These are phyloP conservation scores for Drosophila nasuta DNA, from an alignment of 1,140 invertebrate species.

Conservation along the genomic window DNA sequence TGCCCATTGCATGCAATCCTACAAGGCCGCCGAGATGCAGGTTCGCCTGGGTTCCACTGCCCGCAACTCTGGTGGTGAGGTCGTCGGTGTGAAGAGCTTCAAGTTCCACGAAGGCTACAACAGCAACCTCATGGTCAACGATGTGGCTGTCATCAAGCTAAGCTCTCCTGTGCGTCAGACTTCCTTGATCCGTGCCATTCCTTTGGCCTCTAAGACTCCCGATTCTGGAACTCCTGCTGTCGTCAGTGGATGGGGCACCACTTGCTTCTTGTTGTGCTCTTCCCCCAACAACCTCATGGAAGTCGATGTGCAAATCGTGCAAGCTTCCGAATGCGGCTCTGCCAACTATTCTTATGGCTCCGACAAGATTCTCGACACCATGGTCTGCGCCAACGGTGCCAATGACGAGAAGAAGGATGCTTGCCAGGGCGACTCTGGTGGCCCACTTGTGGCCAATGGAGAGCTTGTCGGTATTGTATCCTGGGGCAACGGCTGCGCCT, in stretches of 20 bases:
- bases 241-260: conserved; percentile 75
- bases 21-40: conserved; percentile 44
- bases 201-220: conserved; percentile 50
- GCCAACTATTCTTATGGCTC: conserved; percentile 55
- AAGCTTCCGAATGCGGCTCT: conserved; percentile 30
- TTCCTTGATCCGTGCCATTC: conserved; percentile 39
- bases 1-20: conserved; percentile 86
- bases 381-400: conserved; percentile 87
- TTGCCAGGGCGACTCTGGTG: conserved; percentile 86
- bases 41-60: conserved; percentile 67
- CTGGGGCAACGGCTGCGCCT: conserved; percentile 89
- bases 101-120: conserved; percentile 72
- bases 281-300: conserved; percentile 36
- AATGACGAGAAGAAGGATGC: conserved; percentile 85
- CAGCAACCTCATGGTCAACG: conserved; percentile 78
- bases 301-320: conserved; percentile 52
- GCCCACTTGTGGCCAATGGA: conserved; percentile 77
- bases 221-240: conserved; percentile 59
- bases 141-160: conserved; percentile 86
- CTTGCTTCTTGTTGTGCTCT: conserved; percentile 57
- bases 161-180: conserved; percentile 56
- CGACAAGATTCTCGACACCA: conserved; percentile 83
- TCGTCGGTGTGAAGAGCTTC: conserved; percentile 55
- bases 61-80: conserved; percentile 57
- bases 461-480: conserved; percentile 87